Evolutionary conservation across 2,888 invertebrate genomes (phyloP).

Genomic region (Cantharis lateralis): DNA sequence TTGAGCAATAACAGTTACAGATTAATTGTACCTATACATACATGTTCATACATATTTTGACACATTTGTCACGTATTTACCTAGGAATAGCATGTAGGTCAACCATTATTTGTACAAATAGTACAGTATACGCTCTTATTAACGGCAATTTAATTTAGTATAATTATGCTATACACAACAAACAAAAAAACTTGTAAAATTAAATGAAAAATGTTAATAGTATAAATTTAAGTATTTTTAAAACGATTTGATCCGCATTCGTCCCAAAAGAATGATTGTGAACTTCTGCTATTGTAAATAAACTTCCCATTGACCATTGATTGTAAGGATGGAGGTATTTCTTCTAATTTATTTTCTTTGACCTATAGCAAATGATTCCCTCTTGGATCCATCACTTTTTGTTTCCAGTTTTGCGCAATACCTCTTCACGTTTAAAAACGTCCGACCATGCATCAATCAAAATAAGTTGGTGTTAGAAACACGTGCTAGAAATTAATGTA

Average conservation of each 20-base stretch:
- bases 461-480: background rate
- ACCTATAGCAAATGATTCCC: no score
- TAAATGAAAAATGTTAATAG: background rate
- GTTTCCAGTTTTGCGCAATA: background rate
- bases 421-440: background rate
- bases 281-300: background rate
- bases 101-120: background rate
- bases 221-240: background rate
- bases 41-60: background rate
- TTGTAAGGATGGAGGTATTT: background rate
- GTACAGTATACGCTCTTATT: background rate
- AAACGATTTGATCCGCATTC: background rate
- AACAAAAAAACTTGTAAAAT: background rate
- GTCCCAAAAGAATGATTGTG: background rate
- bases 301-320: background rate
- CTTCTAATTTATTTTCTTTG: no score
- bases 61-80: background rate
- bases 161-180: background rate
- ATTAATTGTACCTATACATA: background rate
- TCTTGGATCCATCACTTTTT: background rate
- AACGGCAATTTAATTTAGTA: background rate
- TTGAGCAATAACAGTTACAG: background rate
- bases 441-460: background rate
- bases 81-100: background rate
- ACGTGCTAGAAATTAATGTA: constrained; percentile 1